A percentile compares a stretch with the other conserved stretches of the same genome.
phyloP scores from a whole-genome alignment of 2,888 invertebrate genomes.

The Timema cristinae region DNA sequence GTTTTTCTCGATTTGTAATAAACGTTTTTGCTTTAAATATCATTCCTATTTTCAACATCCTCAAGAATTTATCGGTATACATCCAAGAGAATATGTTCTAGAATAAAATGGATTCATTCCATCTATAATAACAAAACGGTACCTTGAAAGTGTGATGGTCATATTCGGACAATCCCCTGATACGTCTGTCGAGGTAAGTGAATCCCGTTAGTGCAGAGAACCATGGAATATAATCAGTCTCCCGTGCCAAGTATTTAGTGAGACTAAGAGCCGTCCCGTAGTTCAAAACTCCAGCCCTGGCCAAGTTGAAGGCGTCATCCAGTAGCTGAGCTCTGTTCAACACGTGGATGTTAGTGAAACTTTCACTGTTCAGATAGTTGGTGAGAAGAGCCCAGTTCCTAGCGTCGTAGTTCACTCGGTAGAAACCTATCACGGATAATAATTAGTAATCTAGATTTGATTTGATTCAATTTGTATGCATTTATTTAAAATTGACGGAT shows the following conservation, averaged over 20 bases:
- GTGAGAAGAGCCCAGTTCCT: conserved; percentile 66
- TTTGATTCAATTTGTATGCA: too few relatives aligned
- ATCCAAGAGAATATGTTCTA: background rate
- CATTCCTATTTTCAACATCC: background rate
- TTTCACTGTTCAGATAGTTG: conserved; percentile 35
- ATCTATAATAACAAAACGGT: too few relatives aligned
- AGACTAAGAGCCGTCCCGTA: conserved; percentile 56
- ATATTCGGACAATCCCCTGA: background rate
- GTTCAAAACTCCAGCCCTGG: too few relatives aligned
- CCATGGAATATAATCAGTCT: conserved; percentile 75
- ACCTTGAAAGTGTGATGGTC: conserved; percentile 1
- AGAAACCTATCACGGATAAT: conserved; percentile 51
- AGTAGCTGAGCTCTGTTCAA: too few relatives aligned
- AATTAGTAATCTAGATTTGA: too few relatives aligned
- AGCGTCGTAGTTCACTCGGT: conserved; percentile 68
- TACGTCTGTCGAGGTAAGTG: conserved; percentile 45
- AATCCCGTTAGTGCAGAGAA: conserved; percentile 57
- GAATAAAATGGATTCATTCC: background rate
- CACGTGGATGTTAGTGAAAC: too few relatives aligned
- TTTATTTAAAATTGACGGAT: too few relatives aligned
- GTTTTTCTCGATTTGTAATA: too few relatives aligned
- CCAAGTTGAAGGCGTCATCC: too few relatives aligned
- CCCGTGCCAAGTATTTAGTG: conserved; percentile 62
- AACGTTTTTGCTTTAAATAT: too few relatives aligned
- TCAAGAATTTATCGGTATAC: background rate